Percentiles rank a stretch among this genome's conserved stretches.
Conservation (phyloP, 2,888 invertebrate genomes). For the Micoletzkya japonica region DNA sequence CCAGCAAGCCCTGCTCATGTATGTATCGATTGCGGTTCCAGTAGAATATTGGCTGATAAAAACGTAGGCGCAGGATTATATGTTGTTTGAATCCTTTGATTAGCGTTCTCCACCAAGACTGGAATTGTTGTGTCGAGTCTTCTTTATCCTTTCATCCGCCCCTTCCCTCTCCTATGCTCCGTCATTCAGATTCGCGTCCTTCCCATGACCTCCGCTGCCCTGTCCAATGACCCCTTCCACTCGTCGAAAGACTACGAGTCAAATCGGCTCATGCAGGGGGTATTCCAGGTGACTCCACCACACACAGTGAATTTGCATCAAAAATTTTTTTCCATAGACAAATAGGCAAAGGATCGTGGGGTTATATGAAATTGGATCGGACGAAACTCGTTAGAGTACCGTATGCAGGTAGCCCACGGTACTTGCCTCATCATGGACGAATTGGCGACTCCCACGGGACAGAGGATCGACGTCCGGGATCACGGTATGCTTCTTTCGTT, state of each 20-base stretch:
- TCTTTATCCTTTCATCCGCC: no score
- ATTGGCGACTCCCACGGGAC: background rate
- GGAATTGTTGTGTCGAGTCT: no score
- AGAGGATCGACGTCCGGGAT: constrained; percentile 8
- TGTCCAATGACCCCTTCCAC: constrained; percentile 13
- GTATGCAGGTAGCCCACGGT: background rate
- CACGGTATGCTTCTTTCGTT: background rate
- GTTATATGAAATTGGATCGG: no score
- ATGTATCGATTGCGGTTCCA: background rate
- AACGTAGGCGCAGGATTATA: no score
- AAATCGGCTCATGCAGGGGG: constrained; percentile 8
- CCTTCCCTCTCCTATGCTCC: background rate
- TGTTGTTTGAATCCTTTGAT: no score
- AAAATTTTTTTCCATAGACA: background rate
- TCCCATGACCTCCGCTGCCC: background rate
- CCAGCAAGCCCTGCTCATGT: background rate
- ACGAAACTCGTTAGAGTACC: background rate
- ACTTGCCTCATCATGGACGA: constrained; percentile 23
- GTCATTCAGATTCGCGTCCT: background rate
- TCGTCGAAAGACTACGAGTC: constrained; percentile 16
- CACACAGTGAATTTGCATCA: background rate
- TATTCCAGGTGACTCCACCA: background rate
- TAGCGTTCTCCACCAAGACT: no score
- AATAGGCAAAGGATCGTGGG: no score
- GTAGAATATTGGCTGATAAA: background rate